phyloP scores from a whole-genome alignment of 2,888 invertebrate species.

The Eledona agricola region DNA sequence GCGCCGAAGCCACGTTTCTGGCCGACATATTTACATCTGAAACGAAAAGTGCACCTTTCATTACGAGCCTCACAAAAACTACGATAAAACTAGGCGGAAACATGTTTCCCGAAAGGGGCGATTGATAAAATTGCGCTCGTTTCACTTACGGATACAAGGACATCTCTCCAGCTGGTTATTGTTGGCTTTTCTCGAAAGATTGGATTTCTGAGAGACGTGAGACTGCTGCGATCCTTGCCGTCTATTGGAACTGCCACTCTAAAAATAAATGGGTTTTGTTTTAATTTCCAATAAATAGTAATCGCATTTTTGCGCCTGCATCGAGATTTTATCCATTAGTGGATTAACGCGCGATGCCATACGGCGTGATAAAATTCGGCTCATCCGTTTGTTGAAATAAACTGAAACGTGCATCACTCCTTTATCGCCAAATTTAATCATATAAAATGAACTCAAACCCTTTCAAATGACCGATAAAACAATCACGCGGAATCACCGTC shows the following conservation, averaged over 20 bases:
- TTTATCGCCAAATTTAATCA: no score
- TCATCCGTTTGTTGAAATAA: conserved; percentile 6
- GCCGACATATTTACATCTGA: conserved; percentile 63
- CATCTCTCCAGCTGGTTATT: conserved; percentile 51
- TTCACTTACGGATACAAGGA: conserved; percentile 52
- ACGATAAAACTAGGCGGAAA: no score
- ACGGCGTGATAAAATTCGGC: not conserved
- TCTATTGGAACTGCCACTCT: conserved; percentile 53
- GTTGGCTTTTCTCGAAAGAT: conserved; percentile 48
- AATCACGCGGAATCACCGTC: no score
- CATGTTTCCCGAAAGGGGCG: no score
- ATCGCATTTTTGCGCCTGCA: no score
- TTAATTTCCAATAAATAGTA: not conserved
- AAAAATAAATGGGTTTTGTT: conserved; percentile 32
- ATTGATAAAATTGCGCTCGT: not conserved
- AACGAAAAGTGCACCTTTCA: conserved; percentile 34
- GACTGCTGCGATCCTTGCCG: conserved; percentile 59
- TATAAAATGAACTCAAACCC: no score
- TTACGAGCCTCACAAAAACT: no score
- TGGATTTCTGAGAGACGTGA: conserved; percentile 50
- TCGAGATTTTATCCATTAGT: conserved; percentile 1
- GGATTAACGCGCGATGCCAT: not conserved
- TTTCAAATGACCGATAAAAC: no score
- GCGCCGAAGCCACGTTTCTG: conserved; percentile 62
- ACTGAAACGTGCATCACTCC: no score